These are phyloP conservation scores for Gymnoscopelus microlampas DNA, from an alignment of 2,797 vertebrate species.

Conservation along the genomic window DNA sequence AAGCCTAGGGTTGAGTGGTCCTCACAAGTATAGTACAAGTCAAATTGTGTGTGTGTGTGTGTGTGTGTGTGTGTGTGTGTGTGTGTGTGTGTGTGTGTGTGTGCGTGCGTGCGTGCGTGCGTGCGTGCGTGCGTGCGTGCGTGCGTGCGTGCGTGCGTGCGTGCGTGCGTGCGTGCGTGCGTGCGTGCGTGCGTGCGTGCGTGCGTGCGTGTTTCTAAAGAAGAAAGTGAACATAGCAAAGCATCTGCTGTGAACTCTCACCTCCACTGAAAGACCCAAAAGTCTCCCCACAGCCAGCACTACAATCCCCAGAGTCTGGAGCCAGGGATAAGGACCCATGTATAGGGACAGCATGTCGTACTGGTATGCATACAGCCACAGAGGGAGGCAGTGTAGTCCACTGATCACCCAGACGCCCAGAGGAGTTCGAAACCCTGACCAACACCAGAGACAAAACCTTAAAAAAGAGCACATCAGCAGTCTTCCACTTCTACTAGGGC, in stretches of 20 bases:
- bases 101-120: too few species aligned
- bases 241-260: conserved; percentile 20
- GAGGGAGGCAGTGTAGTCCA: conserved; percentile 71
- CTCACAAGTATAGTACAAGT: too few species aligned
- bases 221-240: background rate
- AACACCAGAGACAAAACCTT: background rate
- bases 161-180: too few species aligned
- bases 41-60: background rate
- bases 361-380: conserved; percentile 71
- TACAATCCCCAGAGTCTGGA: conserved; percentile 51
- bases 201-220: background rate
- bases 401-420: conserved; percentile 69
- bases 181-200: too few species aligned
- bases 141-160: too few species aligned
- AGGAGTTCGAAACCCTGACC: conserved; percentile 67
- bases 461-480: background rate
- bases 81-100: too few species aligned
- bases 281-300: conserved; percentile 66
- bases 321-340: conserved; percentile 47
- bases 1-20: background rate
- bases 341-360: conserved; percentile 35
- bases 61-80: too few species aligned
- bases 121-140: too few species aligned
- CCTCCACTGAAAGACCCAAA: conserved; percentile 73
- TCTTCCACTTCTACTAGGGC: background rate